Base-by-base conservation (phyloP, 2,797 vertebrate species). In the Coilia nasus region DNA sequence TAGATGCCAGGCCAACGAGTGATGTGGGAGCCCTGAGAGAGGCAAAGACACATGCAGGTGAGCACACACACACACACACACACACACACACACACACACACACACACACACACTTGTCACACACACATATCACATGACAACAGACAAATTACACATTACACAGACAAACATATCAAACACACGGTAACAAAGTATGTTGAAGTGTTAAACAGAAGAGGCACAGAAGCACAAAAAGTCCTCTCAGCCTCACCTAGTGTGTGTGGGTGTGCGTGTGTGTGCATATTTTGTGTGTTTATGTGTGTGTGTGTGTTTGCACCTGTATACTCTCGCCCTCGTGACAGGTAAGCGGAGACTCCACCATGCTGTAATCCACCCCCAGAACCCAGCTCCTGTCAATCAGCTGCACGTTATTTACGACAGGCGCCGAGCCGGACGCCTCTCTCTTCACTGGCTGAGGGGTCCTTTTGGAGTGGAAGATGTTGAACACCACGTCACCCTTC, bases 311-410 rank as follows among this genome's bases (percentile, higher is more conserved):
- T 3, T 89, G 92, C 31, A 99, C 98, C 98, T 99, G 98, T 56
- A 99, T 98, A 0, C 98, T 99, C 89, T 99, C 98, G 0, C 98
- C 98, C 91, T 99, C 98, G 81, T 94, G 98, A 94, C 98, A 99
- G 87, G 94, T 96, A 4, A 99, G 97, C 0, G 98, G 96, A 0
- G 98, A 97, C 90, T 98, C 98, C 91, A 99, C 98, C 97, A 97
- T 97, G 91, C 98, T 99, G 94, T 99, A 99, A 91, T 99, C 98
- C 0, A 97, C 95, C 0, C 98, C 98, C 91, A 98, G 62, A 1
- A 97, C 96, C 98, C 98, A 99, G 0, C 94, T 95, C 86, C 96
- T 97, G 89, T 99, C 98, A 11, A 99, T 99, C 4, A 99, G 94
- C 91, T 99, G 98, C 54, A 97, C 95, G 0, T 99, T 99, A 95